phyloP scores from a whole-genome alignment of 2,888 invertebrate genomes.

The Lithophane socia region DNA sequence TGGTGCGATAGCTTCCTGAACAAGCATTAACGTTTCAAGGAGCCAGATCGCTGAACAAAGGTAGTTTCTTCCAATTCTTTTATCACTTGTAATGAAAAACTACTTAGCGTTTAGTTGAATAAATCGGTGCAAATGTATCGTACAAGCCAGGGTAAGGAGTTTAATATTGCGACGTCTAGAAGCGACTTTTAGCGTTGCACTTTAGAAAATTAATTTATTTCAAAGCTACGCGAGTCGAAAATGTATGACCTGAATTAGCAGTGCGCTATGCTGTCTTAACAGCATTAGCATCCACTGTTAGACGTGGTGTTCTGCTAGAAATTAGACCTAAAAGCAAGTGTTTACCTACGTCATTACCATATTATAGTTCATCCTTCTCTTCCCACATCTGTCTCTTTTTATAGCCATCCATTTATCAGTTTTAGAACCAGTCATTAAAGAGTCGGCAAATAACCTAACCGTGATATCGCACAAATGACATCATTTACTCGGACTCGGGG shows the following conservation, averaged over 20 bases:
- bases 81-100: constrained; percentile 23
- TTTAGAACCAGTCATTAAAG: not conserved
- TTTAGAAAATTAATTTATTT: constrained; percentile 20
- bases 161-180: constrained; percentile 12
- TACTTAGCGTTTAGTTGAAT: constrained; percentile 16
- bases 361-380: not conserved
- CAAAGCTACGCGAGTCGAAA: not conserved
- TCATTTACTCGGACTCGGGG: not conserved
- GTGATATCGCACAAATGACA: not conserved
- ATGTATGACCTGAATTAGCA: not conserved
- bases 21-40: not conserved
- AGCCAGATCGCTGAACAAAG: constrained; percentile 27
- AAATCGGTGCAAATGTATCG: constrained; percentile 1
- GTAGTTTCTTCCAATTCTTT: constrained; percentile 24
- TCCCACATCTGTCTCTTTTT: not conserved
- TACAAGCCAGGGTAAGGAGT: not conserved
- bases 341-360: no score
- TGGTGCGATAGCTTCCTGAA: constrained; percentile 22
- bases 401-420: not conserved
- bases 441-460: not conserved
- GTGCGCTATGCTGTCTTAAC: not conserved
- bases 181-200: not conserved
- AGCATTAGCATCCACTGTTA: not conserved
- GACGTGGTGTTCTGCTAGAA: not conserved
- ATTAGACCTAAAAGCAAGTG: not conserved